A percentile compares a stretch with the other conserved stretches of the same genome.
phyloP scores from a whole-genome alignment of 2,113 vertebrate species.

The Serinus canaria region DNA sequence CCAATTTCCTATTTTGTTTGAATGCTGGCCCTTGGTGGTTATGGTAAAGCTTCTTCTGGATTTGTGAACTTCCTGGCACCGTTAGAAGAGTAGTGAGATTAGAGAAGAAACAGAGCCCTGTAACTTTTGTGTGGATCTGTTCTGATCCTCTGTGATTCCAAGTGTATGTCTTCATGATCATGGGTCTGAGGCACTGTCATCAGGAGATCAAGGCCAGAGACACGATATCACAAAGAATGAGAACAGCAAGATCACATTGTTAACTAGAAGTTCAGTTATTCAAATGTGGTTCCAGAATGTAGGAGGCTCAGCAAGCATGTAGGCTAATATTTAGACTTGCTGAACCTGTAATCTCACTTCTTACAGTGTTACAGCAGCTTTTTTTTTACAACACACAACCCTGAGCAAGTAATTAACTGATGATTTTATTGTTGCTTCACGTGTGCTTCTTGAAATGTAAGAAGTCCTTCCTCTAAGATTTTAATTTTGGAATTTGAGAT shows the following conservation, averaged over 20 bases:
- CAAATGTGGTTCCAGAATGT: background rate
- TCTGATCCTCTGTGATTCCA: background rate
- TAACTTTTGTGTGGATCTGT: background rate
- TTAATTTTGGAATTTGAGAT: slow-evolving; percentile 62
- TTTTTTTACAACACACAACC: background rate
- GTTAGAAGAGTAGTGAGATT: background rate
- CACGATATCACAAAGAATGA: background rate
- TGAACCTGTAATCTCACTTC: slow-evolving; percentile 11
- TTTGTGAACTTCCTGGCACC: background rate
- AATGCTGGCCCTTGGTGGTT: background rate
- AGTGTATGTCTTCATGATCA: background rate
- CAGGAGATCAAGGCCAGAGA: background rate
- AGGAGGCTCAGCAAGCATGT: slow-evolving; percentile 25
- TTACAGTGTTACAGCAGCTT: background rate
- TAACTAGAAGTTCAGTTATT: slow-evolving; percentile 25
- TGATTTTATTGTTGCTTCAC: slow-evolving; percentile 21
- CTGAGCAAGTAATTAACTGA: background rate
- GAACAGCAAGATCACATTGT: background rate
- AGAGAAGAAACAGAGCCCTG: background rate
- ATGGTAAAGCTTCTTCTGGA: background rate
- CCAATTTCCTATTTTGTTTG: slow-evolving; percentile 38
- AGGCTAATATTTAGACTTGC: slow-evolving; percentile 30
- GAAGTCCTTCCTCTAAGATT: slow-evolving; percentile 30
- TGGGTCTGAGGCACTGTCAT: background rate
- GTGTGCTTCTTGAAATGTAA: background rate